Conservation (phyloP, 2,888 invertebrate genomes). For the Sclerodermus sp. region DNA sequence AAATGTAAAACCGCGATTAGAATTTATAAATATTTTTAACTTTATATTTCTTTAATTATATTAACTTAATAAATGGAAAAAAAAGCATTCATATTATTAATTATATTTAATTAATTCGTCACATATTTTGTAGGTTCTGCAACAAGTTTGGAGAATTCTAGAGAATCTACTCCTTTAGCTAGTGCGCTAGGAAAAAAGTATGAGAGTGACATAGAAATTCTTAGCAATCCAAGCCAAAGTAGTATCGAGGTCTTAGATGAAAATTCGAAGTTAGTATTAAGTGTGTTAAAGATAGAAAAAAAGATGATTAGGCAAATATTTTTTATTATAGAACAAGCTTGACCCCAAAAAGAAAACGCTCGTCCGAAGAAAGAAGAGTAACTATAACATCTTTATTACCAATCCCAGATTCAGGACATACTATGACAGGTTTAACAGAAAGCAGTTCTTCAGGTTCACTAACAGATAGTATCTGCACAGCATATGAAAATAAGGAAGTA, state of each 20-base stretch:
- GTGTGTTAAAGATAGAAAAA: slow-evolving; percentile 6
- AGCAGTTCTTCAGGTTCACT: slow-evolving; percentile 67
- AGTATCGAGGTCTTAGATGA: slow-evolving; percentile 69
- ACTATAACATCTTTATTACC: slow-evolving; percentile 58
- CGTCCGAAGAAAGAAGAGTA: slow-evolving; percentile 60
- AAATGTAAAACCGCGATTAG: no score
- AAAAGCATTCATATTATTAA: no score
- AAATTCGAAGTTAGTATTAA: slow-evolving; percentile 45
- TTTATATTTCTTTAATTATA: no score
- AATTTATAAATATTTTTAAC: no score
- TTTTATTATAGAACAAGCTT: slow-evolving; percentile 34
- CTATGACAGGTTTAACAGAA: slow-evolving; percentile 61
- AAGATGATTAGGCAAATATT: neutral
- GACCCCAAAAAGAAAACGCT: slow-evolving; percentile 56
- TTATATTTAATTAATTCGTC: no score
- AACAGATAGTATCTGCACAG: slow-evolving; percentile 66
- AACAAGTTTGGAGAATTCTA: slow-evolving; percentile 54
- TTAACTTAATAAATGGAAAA: no score
- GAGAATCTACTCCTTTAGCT: slow-evolving; percentile 52
- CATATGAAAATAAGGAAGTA: slow-evolving; percentile 59
- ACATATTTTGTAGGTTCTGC: slow-evolving; percentile 50
- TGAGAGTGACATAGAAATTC: slow-evolving; percentile 71
- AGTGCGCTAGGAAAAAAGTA: slow-evolving; percentile 48
- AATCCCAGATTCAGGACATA: slow-evolving; percentile 55
- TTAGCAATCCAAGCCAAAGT: slow-evolving; percentile 73